Base-by-base conservation (phyloP, 2,888 invertebrate species). In the Parnassius mnemosyne region DNA sequence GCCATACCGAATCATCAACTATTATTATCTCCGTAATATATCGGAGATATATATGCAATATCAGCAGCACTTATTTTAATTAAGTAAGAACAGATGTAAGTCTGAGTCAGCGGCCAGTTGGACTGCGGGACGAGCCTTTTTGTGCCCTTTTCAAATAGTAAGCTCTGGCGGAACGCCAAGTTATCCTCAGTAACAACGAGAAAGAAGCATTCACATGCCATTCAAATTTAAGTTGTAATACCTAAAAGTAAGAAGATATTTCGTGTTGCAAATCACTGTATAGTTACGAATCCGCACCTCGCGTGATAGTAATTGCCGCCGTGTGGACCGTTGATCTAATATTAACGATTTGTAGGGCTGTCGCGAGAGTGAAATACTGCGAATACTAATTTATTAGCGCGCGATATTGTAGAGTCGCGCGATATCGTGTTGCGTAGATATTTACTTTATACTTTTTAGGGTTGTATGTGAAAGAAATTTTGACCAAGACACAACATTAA, bases 331-430 rank as follows among this genome's bases (percentile, higher is more conserved):
- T 55, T 55, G 55, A 55, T 55, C 44, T 47, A 55, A 55, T 55
- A 46, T 55, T 55, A 55, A 55, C 46, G 55, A 55, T 55, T 55
- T 55, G 55, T 55, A 42, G 42, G 53, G 42, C 47, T 20, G 46
- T 55, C 47, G 55, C 34, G 52, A 1, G 20, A 12, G 34, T 25
- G 52, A 12, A 41, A 52, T 25, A 34, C 25, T 34, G 49, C 13
- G n/a, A 16, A 13, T n/a, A n/a, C 49, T 9, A 13, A 5, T 49
- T 49, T 49, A 49, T 13, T 49, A 49, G 7, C 0, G 34, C 34
- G 34, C 34, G 0, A 3, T 34, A 34, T 34, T 34, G 34, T 34
- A 7, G 34, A 34, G 34, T 34, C 34, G 1, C 34, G 25, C 25
- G 5, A 25, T 25, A 25, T 3, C 25, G 25, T 25, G 5, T 25